Conservation (phyloP, 1,140 invertebrate species). For the Alviniconcha marisindica region DNA sequence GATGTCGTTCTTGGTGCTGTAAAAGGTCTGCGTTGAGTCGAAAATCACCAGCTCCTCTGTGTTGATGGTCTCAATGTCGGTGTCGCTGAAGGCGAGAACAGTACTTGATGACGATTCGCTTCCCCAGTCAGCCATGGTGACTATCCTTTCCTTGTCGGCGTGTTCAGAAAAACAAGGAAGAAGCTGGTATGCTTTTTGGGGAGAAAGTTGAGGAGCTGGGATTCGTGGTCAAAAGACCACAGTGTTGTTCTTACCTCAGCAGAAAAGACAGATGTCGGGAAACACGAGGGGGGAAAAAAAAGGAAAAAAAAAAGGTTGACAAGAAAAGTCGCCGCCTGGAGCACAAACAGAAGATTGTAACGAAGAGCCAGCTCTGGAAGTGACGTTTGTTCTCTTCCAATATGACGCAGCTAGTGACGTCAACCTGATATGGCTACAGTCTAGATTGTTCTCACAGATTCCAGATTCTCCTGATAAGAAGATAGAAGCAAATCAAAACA, state of each 20-base stretch:
- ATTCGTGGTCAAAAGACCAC: slow-evolving; percentile 27
- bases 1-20: slow-evolving; percentile 31
- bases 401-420: slow-evolving; percentile 1
- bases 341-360: neutral
- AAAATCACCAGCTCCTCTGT: slow-evolving; percentile 39
- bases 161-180: neutral
- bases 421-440: no score
- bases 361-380: neutral
- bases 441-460: no score
- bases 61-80: slow-evolving; percentile 26
- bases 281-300: neutral
- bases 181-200: no score
- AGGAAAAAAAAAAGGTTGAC: neutral
- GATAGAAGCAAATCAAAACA: no score
- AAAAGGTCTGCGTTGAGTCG: slow-evolving; percentile 4
- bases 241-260: neutral
- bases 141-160: neutral
- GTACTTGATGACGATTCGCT: slow-evolving; percentile 4
- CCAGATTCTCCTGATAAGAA: no score
- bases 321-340: neutral
- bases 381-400: neutral
- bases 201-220: slow-evolving; percentile 17
- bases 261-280: neutral
- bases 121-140: slow-evolving; percentile 5
- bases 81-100: slow-evolving; percentile 12